Percentiles rank a stretch among this genome's conserved stretches.
Evolutionary conservation across 2,888 invertebrate species (phyloP).

Genomic region (Rhyacophila evoluta): DNA sequence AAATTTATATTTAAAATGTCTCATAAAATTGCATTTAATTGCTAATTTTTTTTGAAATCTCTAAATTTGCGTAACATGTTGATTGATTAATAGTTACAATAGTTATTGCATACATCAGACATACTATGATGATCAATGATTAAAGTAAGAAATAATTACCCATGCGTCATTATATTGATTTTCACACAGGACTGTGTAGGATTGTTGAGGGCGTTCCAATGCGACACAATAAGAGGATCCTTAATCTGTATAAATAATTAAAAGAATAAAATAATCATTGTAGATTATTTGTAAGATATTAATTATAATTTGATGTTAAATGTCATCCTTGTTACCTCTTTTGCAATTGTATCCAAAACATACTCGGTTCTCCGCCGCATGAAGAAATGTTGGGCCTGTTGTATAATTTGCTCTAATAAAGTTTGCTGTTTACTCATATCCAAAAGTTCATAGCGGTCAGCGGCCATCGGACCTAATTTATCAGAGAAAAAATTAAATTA

Average conservation of each 20-base stretch:
- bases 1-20: too few relatives aligned
- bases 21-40: too few relatives aligned
- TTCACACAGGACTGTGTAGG: conserved; percentile 95
- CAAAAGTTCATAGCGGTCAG: conserved; percentile 86
- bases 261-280: too few relatives aligned
- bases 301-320: too few relatives aligned
- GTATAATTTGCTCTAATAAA: conserved; percentile 94
- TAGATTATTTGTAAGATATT: too few relatives aligned
- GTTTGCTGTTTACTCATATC: conserved; percentile 94
- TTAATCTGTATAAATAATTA: conserved; percentile 74
- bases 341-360: conserved; percentile 92
- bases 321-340: conserved; percentile 75
- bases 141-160: conserved; percentile 65
- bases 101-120: too few relatives aligned
- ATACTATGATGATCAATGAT: too few relatives aligned
- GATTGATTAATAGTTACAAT: too few relatives aligned
- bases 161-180: conserved; percentile 92
- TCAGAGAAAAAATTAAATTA: too few relatives aligned
- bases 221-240: conserved; percentile 94
- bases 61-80: too few relatives aligned
- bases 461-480: conserved; percentile 87
- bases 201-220: conserved; percentile 96
- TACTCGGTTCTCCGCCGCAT: conserved; percentile 92
- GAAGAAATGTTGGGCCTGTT: conserved; percentile 95
- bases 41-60: too few relatives aligned